phyloP scores from a whole-genome alignment of 1,140 invertebrate genomes.

The Drosophila suzukii region DNA sequence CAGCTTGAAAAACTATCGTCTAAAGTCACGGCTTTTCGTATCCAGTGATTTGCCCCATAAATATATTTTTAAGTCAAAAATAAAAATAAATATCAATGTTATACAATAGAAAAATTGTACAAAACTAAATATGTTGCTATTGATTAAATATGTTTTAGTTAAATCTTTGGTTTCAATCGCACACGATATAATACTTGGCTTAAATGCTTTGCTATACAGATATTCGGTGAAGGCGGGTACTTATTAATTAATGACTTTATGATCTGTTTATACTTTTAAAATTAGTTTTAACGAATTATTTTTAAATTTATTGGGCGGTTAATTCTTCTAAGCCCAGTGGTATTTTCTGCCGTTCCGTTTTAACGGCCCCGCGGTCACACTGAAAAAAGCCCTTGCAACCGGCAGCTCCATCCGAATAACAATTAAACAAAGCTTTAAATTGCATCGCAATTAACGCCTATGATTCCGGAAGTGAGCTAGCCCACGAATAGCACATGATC shows the following conservation, averaged over 20 bases:
- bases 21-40: slow-evolving; percentile 10
- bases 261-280: too few relatives aligned
- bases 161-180: too few relatives aligned
- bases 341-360: background rate
- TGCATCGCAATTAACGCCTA: slow-evolving; percentile 30
- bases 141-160: too few relatives aligned
- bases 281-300: too few relatives aligned
- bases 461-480: slow-evolving; percentile 9
- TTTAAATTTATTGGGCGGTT: background rate
- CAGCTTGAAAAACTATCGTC: background rate
- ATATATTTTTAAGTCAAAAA: too few relatives aligned
- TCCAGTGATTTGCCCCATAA: slow-evolving; percentile 1
- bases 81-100: too few relatives aligned
- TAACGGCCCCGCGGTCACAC: background rate
- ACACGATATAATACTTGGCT: too few relatives aligned
- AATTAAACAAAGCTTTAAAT: slow-evolving; percentile 45
- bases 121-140: too few relatives aligned
- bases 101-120: too few relatives aligned
- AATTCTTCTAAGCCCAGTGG: background rate
- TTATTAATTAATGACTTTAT: too few relatives aligned
- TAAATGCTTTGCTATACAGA: too few relatives aligned
- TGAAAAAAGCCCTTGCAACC: slow-evolving; percentile 41
- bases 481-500: slow-evolving; percentile 12
- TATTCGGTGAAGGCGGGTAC: too few relatives aligned
- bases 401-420: slow-evolving; percentile 41